Evolutionary conservation across 1,140 invertebrate genomes (phyloP).

Genomic region (Leptinotarsa lineolata): DNA sequence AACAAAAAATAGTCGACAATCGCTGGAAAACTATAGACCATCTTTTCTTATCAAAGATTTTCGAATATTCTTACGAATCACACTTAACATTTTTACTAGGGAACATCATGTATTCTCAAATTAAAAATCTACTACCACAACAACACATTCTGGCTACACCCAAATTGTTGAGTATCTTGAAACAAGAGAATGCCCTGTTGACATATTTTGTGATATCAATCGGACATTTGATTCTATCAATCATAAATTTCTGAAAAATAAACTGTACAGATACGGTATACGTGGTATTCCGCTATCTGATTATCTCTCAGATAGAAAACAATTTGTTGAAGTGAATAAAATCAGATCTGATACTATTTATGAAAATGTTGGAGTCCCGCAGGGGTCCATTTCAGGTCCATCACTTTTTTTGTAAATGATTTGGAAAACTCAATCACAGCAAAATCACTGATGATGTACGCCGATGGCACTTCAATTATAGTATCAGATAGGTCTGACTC

Average conservation of each 20-base stretch:
- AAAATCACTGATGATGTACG: background rate
- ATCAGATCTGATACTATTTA: background rate
- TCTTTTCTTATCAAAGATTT: too few relatives aligned
- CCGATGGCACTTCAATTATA: background rate
- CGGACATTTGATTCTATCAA: background rate
- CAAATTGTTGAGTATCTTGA: background rate
- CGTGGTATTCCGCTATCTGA: background rate
- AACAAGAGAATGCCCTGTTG: background rate
- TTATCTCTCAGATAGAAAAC: background rate
- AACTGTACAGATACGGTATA: conserved; percentile 7
- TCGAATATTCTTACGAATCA: too few relatives aligned
- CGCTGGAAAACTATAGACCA: too few relatives aligned
- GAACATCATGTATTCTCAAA: background rate
- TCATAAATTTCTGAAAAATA: background rate
- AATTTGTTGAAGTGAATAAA: background rate
- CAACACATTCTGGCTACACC: background rate
- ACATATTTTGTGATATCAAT: background rate
- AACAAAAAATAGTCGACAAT: too few relatives aligned
- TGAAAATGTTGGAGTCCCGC: background rate
- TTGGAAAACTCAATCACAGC: background rate
- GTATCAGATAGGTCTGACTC: background rate
- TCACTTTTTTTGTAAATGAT: background rate
- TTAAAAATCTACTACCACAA: background rate
- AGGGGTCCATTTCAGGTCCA: background rate
- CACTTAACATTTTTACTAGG: background rate